Base-by-base conservation (phyloP, 2,888 invertebrate genomes). In the Rotaria magnacalcarata region DNA sequence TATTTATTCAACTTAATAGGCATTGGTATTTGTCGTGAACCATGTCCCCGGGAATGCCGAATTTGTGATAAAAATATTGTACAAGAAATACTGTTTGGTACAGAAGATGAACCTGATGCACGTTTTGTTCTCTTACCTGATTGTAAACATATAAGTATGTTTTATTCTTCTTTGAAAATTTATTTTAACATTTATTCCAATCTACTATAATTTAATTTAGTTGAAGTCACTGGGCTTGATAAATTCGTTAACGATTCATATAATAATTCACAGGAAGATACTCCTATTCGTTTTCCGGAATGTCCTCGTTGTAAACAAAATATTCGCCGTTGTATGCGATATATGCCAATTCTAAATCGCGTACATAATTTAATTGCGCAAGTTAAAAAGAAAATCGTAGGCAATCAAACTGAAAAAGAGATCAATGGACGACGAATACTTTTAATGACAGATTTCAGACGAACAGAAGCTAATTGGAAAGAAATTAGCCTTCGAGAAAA, bases 21-120 rank as follows among this genome's bases (percentile, higher is more conserved):
- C 47, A 92, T 93, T 89, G 94, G 94, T 50, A 92, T 93, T 85
- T 94, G 94, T 91, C 94, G 93, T 41, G 94, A 94, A 90, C 92
- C 92, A 21, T 94, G 94, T 90, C 93, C 93, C 56, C 90, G 90
- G 84, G 88, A 93, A 85, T 94, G 94, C 91, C 90, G 91, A 50
- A 84, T 89, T 27, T 94, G 94, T 90, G 89, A 92, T 87, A 85
- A 87, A 58, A 88, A 89, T 24, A 87, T 87, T n/a, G 84, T 88
- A 19, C 58, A 56, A 21, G 84, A 86, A 41, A 84, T 86, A 24
- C 89, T 92, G 56, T 90, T 91, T 87, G 92, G 92, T 1, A 88
- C 87, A 85, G 92, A 92, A 89, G 91, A 92, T 90, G 92, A 92
- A 6, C 92, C 92, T 11, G 91, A 92, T 87, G 93, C 92, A 2